These are phyloP conservation scores for Pseudocheirus occidentalis DNA, from an alignment of 2,797 vertebrate genomes.

Conservation along the genomic window DNA sequence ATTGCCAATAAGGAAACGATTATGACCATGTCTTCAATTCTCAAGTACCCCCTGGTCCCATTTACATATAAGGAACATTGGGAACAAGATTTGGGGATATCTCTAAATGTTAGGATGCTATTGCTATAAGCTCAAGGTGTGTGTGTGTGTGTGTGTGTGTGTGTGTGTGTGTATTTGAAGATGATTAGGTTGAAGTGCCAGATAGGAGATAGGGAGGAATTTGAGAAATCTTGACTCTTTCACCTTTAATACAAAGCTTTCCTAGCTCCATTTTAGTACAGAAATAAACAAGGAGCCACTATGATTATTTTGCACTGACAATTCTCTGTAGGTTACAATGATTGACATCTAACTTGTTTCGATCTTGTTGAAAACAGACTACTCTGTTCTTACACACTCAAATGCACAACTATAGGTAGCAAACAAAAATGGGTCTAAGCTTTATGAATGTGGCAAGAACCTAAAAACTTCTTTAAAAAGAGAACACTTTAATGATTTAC, in stretches of 20 bases:
- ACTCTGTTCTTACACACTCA: conserved; percentile 16
- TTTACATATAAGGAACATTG: background rate
- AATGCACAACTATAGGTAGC: background rate
- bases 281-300: background rate
- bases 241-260: background rate
- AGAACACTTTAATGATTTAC: background rate
- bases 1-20: background rate
- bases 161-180: background rate
- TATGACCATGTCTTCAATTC: background rate
- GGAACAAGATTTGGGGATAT: background rate
- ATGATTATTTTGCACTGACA: background rate
- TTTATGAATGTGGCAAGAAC: background rate
- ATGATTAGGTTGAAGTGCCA: background rate
- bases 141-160: background rate
- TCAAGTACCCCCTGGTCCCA: background rate
- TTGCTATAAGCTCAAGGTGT: background rate
- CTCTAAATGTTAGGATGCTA: background rate
- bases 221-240: background rate
- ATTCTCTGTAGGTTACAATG: conserved; percentile 32
- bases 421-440: background rate
- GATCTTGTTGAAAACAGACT: conserved; percentile 17
- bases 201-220: background rate
- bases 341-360: conserved; percentile 8
- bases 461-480: background rate
- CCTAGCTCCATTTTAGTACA: background rate